These are phyloP conservation scores for Chironomus riparius DNA, from an alignment of 2,888 invertebrate species.

Conservation along the genomic window DNA sequence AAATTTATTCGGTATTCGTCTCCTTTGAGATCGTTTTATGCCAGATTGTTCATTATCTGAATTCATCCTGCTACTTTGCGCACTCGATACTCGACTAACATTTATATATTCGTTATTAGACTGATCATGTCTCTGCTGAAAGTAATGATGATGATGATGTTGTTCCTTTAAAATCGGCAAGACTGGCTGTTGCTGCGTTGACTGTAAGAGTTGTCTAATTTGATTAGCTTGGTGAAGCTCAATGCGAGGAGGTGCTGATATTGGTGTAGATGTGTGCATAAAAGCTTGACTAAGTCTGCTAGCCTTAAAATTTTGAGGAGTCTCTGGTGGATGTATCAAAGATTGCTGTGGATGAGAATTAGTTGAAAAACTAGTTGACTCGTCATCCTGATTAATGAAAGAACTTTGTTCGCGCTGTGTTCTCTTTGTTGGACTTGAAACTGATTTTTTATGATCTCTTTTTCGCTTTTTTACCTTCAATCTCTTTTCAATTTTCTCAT, in stretches of 20 bases:
- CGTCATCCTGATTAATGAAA: slow-evolving; percentile 44
- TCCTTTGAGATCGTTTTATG: slow-evolving; percentile 64
- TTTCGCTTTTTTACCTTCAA: slow-evolving; percentile 53
- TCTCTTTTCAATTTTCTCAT: slow-evolving; percentile 35
- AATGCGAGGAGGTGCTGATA: slow-evolving; percentile 32
- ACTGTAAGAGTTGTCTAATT: slow-evolving; percentile 15
- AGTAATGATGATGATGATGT: slow-evolving; percentile 27
- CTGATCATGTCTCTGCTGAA: slow-evolving; percentile 26
- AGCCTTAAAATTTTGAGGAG: slow-evolving; percentile 16
- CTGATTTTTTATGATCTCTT: slow-evolving; percentile 49
- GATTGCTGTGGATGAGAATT: background rate
- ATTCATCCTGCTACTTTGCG: slow-evolving; percentile 33
- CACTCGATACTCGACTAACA: slow-evolving; percentile 28
- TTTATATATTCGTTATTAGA: slow-evolving; percentile 4
- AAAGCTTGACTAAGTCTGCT: background rate
- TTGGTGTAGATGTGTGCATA: slow-evolving; percentile 29
- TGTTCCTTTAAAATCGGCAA: slow-evolving; percentile 5
- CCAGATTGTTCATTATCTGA: slow-evolving; percentile 48
- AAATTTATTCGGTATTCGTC: slow-evolving; percentile 74
- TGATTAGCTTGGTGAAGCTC: slow-evolving; percentile 32
- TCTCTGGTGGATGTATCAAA: slow-evolving; percentile 29
- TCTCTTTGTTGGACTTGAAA: slow-evolving; percentile 46
- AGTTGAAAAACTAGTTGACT: slow-evolving; percentile 31
- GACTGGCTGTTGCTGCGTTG: slow-evolving; percentile 15
- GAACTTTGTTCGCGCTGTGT: slow-evolving; percentile 46